Evolutionary conservation across 2,113 vertebrate genomes (phyloP).

Genomic region (Paraplagusia blochii): DNA sequence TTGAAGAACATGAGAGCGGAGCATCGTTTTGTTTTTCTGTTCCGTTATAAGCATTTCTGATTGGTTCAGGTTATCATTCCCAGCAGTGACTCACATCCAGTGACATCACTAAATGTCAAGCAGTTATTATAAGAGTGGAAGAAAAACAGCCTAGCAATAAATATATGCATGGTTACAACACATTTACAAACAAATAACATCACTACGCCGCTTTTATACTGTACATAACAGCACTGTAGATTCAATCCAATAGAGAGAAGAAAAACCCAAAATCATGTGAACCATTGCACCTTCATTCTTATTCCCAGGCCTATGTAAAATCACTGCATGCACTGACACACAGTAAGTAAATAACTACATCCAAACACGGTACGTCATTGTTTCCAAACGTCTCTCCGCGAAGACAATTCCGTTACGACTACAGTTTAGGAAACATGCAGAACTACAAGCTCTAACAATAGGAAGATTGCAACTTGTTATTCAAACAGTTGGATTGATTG

Average conservation of each 20-base stretch:
- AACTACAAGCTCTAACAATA: slow-evolving; percentile 24
- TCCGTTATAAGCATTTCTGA: neutral
- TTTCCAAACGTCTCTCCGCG: neutral
- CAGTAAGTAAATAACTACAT: slow-evolving; percentile 27
- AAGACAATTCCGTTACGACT: slow-evolving; percentile 10
- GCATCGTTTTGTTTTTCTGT: slow-evolving; percentile 1
- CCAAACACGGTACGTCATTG: slow-evolving; percentile 8
- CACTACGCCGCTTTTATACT: slow-evolving; percentile 6
- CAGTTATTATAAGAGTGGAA: too few relatives aligned
- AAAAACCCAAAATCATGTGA: slow-evolving; percentile 43
- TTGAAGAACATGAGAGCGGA: neutral
- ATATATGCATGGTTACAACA: slow-evolving; percentile 30
- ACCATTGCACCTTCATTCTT: slow-evolving; percentile 45
- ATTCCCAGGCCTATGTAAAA: slow-evolving; percentile 36
- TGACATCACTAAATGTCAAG: slow-evolving; percentile 16
- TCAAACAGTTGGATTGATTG: too few relatives aligned
- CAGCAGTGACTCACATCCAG: neutral
- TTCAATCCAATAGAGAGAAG: slow-evolving; percentile 33
- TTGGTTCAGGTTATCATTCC: neutral
- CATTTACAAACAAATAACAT: slow-evolving; percentile 51
- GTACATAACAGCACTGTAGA: slow-evolving; percentile 39
- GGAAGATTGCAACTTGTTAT: neutral
- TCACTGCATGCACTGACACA: slow-evolving; percentile 46
- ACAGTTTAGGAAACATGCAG: slow-evolving; percentile 34
- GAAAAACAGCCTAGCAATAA: slow-evolving; percentile 7